Evolutionary conservation across 2,113 vertebrate genomes (phyloP).

Genomic region (Oryzias curvinotus): DNA sequence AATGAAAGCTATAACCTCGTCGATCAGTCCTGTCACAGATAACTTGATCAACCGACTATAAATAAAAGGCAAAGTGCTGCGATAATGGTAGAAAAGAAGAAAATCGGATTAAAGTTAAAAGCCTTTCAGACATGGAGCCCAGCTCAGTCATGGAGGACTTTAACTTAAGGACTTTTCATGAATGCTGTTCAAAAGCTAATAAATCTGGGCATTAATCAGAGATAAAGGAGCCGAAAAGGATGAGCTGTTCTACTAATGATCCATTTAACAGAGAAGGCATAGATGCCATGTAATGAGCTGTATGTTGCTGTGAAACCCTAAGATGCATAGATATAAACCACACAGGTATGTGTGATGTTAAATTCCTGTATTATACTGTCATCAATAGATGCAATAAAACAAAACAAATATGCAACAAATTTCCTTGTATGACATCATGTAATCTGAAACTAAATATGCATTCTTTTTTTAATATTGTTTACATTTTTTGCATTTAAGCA

Average conservation of each 20-base stretch:
- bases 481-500: no score
- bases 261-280: slow-evolving; percentile 17
- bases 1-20: slow-evolving; percentile 51
- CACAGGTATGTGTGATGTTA: no score
- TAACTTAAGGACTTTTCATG: slow-evolving; percentile 46
- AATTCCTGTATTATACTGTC: no score
- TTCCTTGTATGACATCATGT: no score
- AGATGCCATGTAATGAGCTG: slow-evolving; percentile 22
- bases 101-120: slow-evolving; percentile 65
- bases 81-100: slow-evolving; percentile 62
- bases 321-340: not conserved
- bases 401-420: no score
- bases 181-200: slow-evolving; percentile 45
- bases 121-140: slow-evolving; percentile 58
- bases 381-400: no score
- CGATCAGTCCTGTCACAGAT: slow-evolving; percentile 60
- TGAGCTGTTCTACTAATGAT: slow-evolving; percentile 36
- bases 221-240: slow-evolving; percentile 24
- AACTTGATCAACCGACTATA: slow-evolving; percentile 70
- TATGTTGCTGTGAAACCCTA: slow-evolving; percentile 20
- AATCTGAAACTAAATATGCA: no score
- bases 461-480: no score
- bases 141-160: slow-evolving; percentile 34
- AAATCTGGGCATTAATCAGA: slow-evolving; percentile 29
- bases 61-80: slow-evolving; percentile 66